A percentile compares a stretch with the other conserved stretches of the same genome.
These are phyloP conservation scores for Balaeniceps rex DNA, from an alignment of 2,113 vertebrate species.

Conservation along the genomic window DNA sequence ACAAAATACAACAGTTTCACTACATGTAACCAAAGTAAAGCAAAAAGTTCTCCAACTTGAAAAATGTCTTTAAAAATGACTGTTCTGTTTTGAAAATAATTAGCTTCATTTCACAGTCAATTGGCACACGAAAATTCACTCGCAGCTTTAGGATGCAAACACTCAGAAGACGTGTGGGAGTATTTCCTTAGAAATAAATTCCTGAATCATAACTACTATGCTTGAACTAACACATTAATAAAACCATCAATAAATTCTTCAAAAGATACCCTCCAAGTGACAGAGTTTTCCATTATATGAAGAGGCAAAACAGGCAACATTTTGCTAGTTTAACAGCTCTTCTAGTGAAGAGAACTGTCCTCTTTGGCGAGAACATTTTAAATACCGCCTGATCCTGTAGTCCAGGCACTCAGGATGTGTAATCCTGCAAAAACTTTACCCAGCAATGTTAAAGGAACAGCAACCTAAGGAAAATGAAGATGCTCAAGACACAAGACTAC, in stretches of 20 bases:
- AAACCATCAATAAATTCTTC: background rate
- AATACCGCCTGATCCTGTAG: background rate
- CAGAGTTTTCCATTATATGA: background rate
- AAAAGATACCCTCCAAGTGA: background rate
- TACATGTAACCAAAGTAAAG: background rate
- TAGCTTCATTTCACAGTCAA: background rate
- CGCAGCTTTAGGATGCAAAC: background rate
- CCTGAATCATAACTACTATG: background rate
- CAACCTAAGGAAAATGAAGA: background rate
- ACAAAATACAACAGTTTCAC: background rate
- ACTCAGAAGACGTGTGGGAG: background rate
- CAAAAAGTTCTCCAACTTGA: background rate
- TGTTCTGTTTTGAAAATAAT: background rate
- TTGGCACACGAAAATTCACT: background rate
- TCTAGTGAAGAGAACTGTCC: background rate
- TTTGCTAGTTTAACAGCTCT: background rate
- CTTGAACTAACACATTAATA: background rate
- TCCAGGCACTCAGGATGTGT: rapidly evolving
- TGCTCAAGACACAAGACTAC: background rate
- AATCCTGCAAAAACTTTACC: background rate
- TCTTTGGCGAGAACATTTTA: background rate
- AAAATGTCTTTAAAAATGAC: background rate
- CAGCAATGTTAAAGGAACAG: background rate
- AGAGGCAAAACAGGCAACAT: background rate
- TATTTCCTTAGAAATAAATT: conserved; percentile 12